Evolutionary conservation across 2,888 invertebrate species (phyloP).

Genomic region (Deilephila elpenor): DNA sequence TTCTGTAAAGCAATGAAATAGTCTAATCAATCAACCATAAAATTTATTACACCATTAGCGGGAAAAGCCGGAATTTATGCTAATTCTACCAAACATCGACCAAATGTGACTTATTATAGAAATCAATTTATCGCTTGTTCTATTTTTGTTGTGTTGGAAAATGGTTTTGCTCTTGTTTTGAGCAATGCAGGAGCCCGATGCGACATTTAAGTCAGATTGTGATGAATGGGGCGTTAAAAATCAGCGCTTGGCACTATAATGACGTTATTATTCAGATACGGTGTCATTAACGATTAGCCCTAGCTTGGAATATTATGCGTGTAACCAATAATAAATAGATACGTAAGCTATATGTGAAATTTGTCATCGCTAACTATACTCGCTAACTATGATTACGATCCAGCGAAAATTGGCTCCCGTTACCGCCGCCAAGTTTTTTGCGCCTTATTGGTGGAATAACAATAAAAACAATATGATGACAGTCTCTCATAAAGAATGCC

Average conservation of each 20-base stretch:
- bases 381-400: not conserved
- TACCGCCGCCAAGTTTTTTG: slow-evolving; percentile 13
- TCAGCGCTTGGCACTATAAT: slow-evolving; percentile 27
- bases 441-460: slow-evolving; percentile 17
- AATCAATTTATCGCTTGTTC: slow-evolving; percentile 9
- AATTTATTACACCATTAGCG: slow-evolving; percentile 30
- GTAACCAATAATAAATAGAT: slow-evolving; percentile 16
- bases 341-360: not conserved
- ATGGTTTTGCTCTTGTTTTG: slow-evolving; percentile 36
- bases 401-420: not conserved
- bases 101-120: slow-evolving; percentile 11
- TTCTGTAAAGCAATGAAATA: slow-evolving; percentile 18
- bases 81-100: slow-evolving; percentile 11
- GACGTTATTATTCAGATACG: slow-evolving; percentile 42
- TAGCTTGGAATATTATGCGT: slow-evolving; percentile 25
- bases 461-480: slow-evolving; percentile 19
- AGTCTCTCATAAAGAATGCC: slow-evolving; percentile 31
- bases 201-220: slow-evolving; percentile 41
- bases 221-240: slow-evolving; percentile 40
- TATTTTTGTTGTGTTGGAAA: slow-evolving; percentile 7
- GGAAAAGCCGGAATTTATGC: slow-evolving; percentile 29
- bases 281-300: slow-evolving; percentile 45
- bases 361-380: not conserved
- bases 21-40: slow-evolving; percentile 31
- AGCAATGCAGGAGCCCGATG: slow-evolving; percentile 35